These are phyloP conservation scores for Cyrtorhinus lividipennis DNA, from an alignment of 1,140 invertebrate species.

Conservation along the genomic window DNA sequence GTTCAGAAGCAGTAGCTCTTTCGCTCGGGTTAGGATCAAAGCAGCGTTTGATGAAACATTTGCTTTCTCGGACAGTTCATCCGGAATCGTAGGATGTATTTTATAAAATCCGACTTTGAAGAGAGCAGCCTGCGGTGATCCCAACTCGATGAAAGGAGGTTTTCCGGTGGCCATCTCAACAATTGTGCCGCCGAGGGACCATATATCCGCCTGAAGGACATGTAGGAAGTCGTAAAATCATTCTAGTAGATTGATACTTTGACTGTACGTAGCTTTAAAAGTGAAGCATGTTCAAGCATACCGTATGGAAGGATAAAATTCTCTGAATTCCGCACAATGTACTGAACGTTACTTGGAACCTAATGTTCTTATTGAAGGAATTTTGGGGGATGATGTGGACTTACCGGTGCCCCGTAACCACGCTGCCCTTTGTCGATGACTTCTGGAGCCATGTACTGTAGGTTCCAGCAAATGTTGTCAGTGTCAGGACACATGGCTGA, in stretches of 20 bases:
- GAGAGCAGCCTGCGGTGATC: slow-evolving; percentile 88
- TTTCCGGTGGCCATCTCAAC: slow-evolving; percentile 99
- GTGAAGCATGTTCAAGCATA: no score
- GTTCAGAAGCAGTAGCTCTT: slow-evolving; percentile 68
- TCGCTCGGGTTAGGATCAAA: slow-evolving; percentile 83
- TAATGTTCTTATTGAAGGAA: not conserved
- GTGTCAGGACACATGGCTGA: slow-evolving; percentile 85
- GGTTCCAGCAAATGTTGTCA: slow-evolving; percentile 83
- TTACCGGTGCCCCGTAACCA: slow-evolving; percentile 90
- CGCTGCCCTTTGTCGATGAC: slow-evolving; percentile 95
- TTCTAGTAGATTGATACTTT: no score
- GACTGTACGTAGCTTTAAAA: no score
- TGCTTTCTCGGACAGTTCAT: slow-evolving; percentile 70
- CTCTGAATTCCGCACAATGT: no score
- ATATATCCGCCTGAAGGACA: slow-evolving; percentile 71
- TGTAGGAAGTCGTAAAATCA: no score
- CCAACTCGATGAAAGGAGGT: slow-evolving; percentile 93
- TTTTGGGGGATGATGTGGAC: no score
- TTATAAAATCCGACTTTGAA: slow-evolving; percentile 97
- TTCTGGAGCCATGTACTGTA: slow-evolving; percentile 99
- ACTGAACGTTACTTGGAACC: no score
- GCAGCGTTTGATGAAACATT: slow-evolving; percentile 82
- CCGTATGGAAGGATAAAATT: no score
- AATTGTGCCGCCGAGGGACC: slow-evolving; percentile 93
- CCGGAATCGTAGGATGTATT: slow-evolving; percentile 92